Evolutionary conservation across 2,888 invertebrate genomes (phyloP).

Genomic region (Mythimna albipuncta): DNA sequence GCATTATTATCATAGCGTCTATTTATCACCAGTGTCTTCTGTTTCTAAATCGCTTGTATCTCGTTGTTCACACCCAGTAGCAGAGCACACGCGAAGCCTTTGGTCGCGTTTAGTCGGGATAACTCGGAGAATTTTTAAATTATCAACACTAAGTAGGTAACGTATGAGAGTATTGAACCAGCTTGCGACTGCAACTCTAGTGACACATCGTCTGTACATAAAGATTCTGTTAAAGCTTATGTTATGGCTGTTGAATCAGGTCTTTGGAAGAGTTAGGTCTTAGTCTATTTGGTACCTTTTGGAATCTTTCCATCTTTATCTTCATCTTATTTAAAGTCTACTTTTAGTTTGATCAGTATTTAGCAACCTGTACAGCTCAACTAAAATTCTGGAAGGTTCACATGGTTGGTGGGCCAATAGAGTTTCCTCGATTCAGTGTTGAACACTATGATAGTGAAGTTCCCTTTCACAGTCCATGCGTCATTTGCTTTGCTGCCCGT

Average conservation of each 20-base stretch:
- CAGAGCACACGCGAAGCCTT: constrained; percentile 45
- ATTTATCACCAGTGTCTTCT: not conserved
- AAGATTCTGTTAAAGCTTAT: constrained; percentile 11
- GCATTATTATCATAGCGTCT: not conserved
- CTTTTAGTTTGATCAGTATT: no score
- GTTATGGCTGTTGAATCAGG: constrained; percentile 7
- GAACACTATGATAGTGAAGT: no score
- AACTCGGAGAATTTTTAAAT: constrained; percentile 71
- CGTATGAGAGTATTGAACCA: constrained; percentile 63
- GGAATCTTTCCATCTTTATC: not conserved
- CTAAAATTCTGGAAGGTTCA: no score
- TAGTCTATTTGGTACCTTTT: not conserved
- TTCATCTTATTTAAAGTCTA: not conserved
- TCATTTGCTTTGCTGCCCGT: no score
- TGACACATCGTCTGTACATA: constrained; percentile 47
- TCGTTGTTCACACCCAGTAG: constrained; percentile 16
- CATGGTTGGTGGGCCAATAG: no score
- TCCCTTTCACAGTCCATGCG: no score
- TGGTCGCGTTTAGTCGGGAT: constrained; percentile 65
- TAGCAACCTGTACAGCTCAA: no score
- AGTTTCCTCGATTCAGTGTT: no score
- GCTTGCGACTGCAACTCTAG: constrained; percentile 40
- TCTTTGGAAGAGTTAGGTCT: not conserved
- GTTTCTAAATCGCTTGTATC: constrained; percentile 37
- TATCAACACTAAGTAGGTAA: constrained; percentile 68